Conservation (phyloP, 1,140 invertebrate genomes). For the Laupala kohalensis region DNA sequence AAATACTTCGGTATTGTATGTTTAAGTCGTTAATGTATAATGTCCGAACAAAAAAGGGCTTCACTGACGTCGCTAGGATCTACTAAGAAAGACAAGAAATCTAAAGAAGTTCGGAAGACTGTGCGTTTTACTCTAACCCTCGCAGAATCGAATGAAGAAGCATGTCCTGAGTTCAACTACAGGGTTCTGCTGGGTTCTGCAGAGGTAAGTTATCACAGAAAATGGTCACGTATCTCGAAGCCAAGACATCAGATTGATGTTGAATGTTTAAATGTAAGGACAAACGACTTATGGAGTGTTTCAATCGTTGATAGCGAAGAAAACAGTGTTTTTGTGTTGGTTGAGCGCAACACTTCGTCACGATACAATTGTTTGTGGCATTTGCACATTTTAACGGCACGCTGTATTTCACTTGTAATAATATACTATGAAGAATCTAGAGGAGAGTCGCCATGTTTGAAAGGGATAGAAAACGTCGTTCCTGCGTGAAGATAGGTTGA, state of each 20-base stretch:
- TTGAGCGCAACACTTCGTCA: background rate
- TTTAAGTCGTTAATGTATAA: slow-evolving; percentile 19
- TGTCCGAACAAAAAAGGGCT: slow-evolving; percentile 41
- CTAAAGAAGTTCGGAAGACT: slow-evolving; percentile 34
- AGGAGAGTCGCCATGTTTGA: slow-evolving; percentile 19
- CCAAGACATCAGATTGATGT: slow-evolving; percentile 9
- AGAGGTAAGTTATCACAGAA: slow-evolving; percentile 38
- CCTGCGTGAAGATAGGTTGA: too few relatives aligned
- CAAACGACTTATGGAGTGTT: background rate
- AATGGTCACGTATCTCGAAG: slow-evolving; percentile 23
- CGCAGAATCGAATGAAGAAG: slow-evolving; percentile 45
- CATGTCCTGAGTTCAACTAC: slow-evolving; percentile 51
- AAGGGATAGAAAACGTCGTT: background rate
- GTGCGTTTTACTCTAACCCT: slow-evolving; percentile 42
- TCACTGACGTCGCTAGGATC: slow-evolving; percentile 31
- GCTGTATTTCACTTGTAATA: slow-evolving; percentile 16
- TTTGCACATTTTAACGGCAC: slow-evolving; percentile 8
- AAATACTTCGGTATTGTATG: slow-evolving; percentile 11
- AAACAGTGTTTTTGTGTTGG: background rate
- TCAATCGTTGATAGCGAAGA: background rate
- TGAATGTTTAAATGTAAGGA: slow-evolving; percentile 1
- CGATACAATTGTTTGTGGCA: background rate
- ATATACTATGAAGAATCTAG: slow-evolving; percentile 11
- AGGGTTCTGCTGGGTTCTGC: slow-evolving; percentile 41
- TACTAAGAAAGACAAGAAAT: slow-evolving; percentile 26